Base-by-base conservation (phyloP, 2,797 vertebrate genomes). In the Poeciliopsis turneri region DNA sequence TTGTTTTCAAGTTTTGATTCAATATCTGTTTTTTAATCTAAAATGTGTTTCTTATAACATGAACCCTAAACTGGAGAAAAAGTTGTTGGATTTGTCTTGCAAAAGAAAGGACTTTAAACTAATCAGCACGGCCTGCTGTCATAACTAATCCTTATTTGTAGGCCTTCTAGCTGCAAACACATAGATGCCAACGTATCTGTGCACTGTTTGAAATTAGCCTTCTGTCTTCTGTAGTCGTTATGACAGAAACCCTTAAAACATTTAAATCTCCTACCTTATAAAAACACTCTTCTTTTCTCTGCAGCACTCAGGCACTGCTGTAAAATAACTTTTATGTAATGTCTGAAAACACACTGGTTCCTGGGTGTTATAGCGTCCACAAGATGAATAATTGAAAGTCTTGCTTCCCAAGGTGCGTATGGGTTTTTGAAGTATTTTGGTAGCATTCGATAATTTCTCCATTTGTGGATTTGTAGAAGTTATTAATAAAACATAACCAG, bases 241-340 rank as follows among this genome's bases (percentile, higher is more conserved):
- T 76, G 76, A 76, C n/a, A 43, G 76, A 84, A 1, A 11, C 30
- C 90, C 84, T 86, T 93, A 82, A 79, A 88, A 84, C 18, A 90
- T 89, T 82, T 80, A 89, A 78, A 74, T 41, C 23, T 43, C 25
- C 11, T 69, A 2, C 15, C 39, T 7, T n/a, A 0, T 43, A n/a
- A 45, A 69, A 70, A 45, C 12, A n/a, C 13, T 45, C 12, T 45
- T 70, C 41, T 7, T 23, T 8, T 66, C 15, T 20, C 30, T 36
- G 59, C 33, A 33, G 39, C 20, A 7, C 39, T 69, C 0, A n/a
- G 11, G 23, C 11, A 15, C 41, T n/a, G 9, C 13, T 70, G 12
- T 45, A 28, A n/a, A 69, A 69, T 25, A 70, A 45, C 13, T 13
- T n/a, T 70, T 15, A n/a, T 28, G 25, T 7, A 15, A 70, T 6